Conservation (phyloP, 92 coral and sea anemone genomes). For the Zoanthus gigantus region DNA sequence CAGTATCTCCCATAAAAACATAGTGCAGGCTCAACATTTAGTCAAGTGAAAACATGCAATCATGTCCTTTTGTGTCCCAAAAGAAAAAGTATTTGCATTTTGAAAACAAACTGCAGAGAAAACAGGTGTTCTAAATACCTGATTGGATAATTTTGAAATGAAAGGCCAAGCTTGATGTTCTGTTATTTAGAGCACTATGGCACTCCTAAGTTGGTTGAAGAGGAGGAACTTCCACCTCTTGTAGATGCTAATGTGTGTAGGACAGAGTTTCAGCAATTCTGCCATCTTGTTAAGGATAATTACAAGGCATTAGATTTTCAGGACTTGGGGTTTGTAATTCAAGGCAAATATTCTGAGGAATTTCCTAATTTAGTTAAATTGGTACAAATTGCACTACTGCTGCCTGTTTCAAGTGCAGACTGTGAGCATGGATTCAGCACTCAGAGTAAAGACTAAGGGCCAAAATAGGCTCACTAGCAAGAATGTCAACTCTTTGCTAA, state of each 20-base stretch:
- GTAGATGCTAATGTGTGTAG: neutral
- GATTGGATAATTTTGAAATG: too few relatives aligned
- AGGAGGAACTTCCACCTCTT: neutral
- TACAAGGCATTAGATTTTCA: neutral
- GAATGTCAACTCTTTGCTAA: neutral
- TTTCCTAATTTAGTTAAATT: neutral
- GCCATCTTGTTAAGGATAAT: neutral
- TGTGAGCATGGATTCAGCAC: neutral
- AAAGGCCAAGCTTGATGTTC: too few relatives aligned
- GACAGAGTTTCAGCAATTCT: neutral
- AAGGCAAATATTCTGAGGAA: neutral
- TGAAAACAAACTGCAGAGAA: neutral
- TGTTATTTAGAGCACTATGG: too few relatives aligned
- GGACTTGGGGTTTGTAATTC: neutral
- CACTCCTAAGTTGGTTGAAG: neutral
- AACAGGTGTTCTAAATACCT: neutral
- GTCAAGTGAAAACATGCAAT: neutral
- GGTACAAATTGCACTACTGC: neutral
- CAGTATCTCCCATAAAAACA: neutral
- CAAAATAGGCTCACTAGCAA: neutral
- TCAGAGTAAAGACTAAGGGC: too few relatives aligned
- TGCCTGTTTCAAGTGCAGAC: neutral
- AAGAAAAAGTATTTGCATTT: too few relatives aligned
- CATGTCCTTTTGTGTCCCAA: neutral
- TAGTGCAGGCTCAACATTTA: constrained; percentile 10